Conservation (phyloP, 1,140 invertebrate genomes). For the Rhysida immarginata region DNA sequence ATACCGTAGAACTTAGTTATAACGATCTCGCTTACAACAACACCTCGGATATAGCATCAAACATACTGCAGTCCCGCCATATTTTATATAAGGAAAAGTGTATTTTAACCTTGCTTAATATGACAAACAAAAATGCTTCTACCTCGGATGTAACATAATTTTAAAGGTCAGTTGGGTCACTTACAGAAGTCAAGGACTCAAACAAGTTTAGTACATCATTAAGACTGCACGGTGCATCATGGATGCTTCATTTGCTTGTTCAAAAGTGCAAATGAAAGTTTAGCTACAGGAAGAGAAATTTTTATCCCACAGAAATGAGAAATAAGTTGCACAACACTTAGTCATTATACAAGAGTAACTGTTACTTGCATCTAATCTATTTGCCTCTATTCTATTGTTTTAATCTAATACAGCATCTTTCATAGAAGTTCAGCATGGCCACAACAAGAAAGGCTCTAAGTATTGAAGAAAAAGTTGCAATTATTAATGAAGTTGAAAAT, state of each 20-base stretch:
- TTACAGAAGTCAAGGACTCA: neutral
- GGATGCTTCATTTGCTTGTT: neutral
- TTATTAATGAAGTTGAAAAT: slow-evolving; percentile 1
- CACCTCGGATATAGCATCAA: neutral
- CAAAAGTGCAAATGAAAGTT: neutral
- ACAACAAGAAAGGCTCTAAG: neutral
- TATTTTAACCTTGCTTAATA: neutral
- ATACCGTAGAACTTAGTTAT: neutral
- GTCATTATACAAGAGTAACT: neutral
- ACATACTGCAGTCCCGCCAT: neutral
- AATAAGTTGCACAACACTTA: neutral
- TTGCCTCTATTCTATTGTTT: neutral
- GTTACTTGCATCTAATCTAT: neutral
- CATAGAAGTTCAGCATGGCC: neutral
- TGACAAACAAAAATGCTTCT: neutral
- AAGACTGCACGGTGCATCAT: neutral
- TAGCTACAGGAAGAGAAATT: neutral
- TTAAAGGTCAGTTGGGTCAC: too few relatives aligned
- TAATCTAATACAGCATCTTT: neutral
- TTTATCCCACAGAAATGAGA: too few relatives aligned
- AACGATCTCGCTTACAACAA: neutral
- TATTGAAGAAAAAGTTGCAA: neutral
- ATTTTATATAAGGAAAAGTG: neutral
- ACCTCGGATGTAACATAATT: too few relatives aligned
- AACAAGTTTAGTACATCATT: neutral